phyloP scores from a whole-genome alignment of 2,113 vertebrate genomes.

The Cephalopterus ornatus region DNA sequence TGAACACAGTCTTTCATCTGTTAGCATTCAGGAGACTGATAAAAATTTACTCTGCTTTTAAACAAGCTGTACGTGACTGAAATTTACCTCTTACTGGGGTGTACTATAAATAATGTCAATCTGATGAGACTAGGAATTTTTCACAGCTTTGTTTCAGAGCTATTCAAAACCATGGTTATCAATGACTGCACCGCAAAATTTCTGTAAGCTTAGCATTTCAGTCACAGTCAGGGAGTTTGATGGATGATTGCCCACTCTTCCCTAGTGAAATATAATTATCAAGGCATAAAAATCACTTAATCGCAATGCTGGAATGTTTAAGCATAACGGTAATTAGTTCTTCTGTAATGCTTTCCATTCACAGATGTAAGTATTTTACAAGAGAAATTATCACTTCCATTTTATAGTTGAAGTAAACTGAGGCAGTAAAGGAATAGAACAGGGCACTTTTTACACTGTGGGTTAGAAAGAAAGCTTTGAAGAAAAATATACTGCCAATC shows the following conservation, averaged over 20 bases:
- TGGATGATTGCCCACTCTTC: slow-evolving; percentile 39
- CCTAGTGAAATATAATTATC: slow-evolving; percentile 36
- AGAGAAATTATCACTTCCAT: slow-evolving; percentile 13
- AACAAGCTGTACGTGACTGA: slow-evolving; percentile 69
- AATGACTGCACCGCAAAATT: slow-evolving; percentile 68
- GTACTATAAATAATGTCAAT: slow-evolving; percentile 68
- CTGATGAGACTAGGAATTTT: slow-evolving; percentile 73
- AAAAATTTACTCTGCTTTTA: slow-evolving; percentile 73
- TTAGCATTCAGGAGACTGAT: slow-evolving; percentile 70
- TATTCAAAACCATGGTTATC: slow-evolving; percentile 74
- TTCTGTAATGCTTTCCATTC: slow-evolving; percentile 18
- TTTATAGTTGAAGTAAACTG: slow-evolving; percentile 39
- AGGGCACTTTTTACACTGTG: neutral
- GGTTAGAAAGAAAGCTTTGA: neutral
- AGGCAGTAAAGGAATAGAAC: neutral
- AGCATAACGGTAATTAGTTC: slow-evolving; percentile 23
- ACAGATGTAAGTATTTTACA: slow-evolving; percentile 16
- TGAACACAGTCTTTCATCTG: slow-evolving; percentile 68
- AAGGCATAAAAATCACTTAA: slow-evolving; percentile 43
- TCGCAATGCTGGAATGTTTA: neutral
- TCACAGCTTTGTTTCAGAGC: slow-evolving; percentile 72
- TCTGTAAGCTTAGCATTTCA: slow-evolving; percentile 64
- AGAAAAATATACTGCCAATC: neutral
- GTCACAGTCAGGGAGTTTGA: slow-evolving; percentile 64
- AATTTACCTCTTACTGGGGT: slow-evolving; percentile 68